Evolutionary conservation across 2,113 vertebrate species (phyloP).

Genomic region (Abramis brama): DNA sequence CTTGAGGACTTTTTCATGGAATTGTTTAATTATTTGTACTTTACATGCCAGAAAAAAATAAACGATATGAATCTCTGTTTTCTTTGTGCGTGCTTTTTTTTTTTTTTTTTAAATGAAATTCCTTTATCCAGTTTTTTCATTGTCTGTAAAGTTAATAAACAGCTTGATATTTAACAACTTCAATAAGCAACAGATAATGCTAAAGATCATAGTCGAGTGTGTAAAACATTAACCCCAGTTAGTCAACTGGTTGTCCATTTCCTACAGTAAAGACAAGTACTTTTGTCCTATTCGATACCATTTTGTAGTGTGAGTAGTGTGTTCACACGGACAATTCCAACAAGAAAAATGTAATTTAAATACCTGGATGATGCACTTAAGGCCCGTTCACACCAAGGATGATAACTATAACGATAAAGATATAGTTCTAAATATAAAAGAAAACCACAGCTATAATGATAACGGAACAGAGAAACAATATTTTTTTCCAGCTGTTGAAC

Average conservation of each 20-base stretch:
- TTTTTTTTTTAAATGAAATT: too few relatives aligned
- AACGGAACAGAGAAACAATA: too few relatives aligned
- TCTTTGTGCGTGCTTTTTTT: slow-evolving; percentile 8
- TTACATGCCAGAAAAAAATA: slow-evolving; percentile 95
- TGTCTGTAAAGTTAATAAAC: neutral
- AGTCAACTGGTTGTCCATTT: neutral
- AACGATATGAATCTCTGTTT: slow-evolving; percentile 88
- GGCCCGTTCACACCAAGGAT: too few relatives aligned
- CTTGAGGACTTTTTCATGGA: slow-evolving; percentile 97
- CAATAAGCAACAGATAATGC: neutral
- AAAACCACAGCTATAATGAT: too few relatives aligned
- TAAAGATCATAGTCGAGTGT: neutral
- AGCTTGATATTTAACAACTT: neutral
- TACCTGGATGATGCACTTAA: neutral
- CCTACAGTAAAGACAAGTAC: neutral
- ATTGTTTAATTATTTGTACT: slow-evolving; percentile 98
- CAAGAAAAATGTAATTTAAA: neutral
- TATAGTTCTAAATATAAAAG: too few relatives aligned
- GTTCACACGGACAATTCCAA: neutral
- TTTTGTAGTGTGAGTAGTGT: neutral
- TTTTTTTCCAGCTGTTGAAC: too few relatives aligned
- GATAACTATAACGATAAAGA: too few relatives aligned
- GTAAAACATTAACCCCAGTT: slow-evolving; percentile 16
- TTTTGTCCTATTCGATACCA: neutral
- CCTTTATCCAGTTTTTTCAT: neutral